These are phyloP conservation scores for Drusus annulatus DNA, from an alignment of 1,140 invertebrate genomes.

Conservation along the genomic window DNA sequence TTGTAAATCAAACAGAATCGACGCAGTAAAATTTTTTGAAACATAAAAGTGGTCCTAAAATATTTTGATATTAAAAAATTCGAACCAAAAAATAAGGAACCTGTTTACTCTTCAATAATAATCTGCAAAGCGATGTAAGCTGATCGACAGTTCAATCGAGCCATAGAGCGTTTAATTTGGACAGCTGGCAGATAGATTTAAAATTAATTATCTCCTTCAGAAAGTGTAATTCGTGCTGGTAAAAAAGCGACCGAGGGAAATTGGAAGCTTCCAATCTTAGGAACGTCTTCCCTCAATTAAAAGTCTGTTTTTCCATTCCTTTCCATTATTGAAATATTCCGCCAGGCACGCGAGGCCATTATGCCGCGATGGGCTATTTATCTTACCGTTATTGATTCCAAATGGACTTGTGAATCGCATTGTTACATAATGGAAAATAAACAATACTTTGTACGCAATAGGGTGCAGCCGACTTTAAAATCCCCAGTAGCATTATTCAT, in stretches of 20 bases:
- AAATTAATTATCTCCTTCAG: constrained; percentile 12
- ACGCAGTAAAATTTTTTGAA: too few relatives aligned
- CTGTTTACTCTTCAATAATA: too few relatives aligned
- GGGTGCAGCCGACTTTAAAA: constrained; percentile 30
- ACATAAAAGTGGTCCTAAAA: too few relatives aligned
- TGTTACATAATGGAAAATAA: constrained; percentile 38
- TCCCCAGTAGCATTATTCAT: not conserved
- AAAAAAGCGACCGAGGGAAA: constrained; percentile 6
- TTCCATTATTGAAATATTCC: constrained; percentile 43
- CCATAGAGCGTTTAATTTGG: not conserved
- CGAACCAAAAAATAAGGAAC: too few relatives aligned
- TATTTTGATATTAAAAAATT: too few relatives aligned
- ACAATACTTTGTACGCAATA: constrained; percentile 21
- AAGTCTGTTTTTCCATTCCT: constrained; percentile 32
- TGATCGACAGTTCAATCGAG: not conserved
- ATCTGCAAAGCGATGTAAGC: too few relatives aligned
- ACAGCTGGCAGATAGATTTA: constrained; percentile 22
- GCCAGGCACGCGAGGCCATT: constrained; percentile 29
- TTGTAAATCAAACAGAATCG: too few relatives aligned
- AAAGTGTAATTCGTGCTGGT: constrained; percentile 1
- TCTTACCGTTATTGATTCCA: constrained; percentile 48
- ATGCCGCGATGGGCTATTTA: constrained; percentile 34
- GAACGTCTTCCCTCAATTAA: constrained; percentile 17
- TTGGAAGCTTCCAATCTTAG: constrained; percentile 25
- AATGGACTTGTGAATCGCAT: constrained; percentile 38